phyloP scores from a whole-genome alignment of 2,797 vertebrate species.

The Protosalanx chinensis region DNA sequence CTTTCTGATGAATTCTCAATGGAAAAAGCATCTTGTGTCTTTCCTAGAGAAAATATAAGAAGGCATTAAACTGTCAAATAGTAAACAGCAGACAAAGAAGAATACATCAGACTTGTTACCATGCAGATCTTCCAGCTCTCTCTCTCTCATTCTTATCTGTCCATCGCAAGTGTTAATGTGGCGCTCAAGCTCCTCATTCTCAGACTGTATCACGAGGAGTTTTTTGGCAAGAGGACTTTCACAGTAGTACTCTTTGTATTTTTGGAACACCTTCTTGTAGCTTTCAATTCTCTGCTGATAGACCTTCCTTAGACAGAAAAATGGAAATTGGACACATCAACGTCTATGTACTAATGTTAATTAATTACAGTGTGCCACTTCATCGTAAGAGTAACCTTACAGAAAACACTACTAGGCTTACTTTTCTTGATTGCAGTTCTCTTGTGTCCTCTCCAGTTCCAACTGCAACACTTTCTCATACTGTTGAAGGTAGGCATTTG shows the following conservation, averaged over 20 bases:
- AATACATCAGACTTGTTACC: not conserved
- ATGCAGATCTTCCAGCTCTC: constrained; percentile 51
- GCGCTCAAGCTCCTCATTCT: constrained; percentile 63
- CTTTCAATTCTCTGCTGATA: constrained; percentile 66
- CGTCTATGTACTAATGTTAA: not conserved
- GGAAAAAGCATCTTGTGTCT: constrained; percentile 15
- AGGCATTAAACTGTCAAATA: not conserved
- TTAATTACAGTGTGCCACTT: not conserved
- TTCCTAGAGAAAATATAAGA: constrained; percentile 39
- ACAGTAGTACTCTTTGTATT: constrained; percentile 63
- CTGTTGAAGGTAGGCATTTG: constrained; percentile 60
- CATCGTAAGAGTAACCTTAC: not conserved
- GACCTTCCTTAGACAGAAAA: constrained; percentile 52
- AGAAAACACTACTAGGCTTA: constrained; percentile 43
- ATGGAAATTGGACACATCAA: not conserved
- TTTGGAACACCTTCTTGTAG: constrained; percentile 61
- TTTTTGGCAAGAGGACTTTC: constrained; percentile 63
- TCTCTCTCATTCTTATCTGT: constrained; percentile 62
- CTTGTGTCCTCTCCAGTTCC: constrained; percentile 63
- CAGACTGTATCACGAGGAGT: constrained; percentile 61
- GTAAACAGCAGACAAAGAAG: not conserved
- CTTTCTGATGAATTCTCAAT: constrained; percentile 43
- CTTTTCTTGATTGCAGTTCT: constrained; percentile 62
- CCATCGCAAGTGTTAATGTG: constrained; percentile 63
- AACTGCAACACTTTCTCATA: constrained; percentile 67